A percentile compares a stretch with the other conserved stretches of the same genome.
These are phyloP conservation scores for Cephus nigrinus DNA, from an alignment of 2,888 invertebrate genomes.

Conservation along the genomic window DNA sequence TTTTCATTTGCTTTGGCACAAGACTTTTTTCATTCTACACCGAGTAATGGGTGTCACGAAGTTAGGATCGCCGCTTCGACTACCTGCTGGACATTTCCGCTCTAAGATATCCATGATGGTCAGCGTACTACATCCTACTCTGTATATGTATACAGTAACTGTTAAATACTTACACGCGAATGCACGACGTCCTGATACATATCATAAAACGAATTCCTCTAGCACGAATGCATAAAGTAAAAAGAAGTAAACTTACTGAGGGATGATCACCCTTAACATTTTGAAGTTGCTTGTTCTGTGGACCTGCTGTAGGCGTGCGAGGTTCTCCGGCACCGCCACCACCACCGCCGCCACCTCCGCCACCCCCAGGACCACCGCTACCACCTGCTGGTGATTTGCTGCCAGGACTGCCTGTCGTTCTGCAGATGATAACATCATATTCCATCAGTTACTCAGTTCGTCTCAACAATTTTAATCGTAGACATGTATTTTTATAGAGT, in stretches of 20 bases:
- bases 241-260: conserved; percentile 73
- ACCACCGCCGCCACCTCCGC: conserved; percentile 65
- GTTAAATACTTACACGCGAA: no score
- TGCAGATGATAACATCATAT: conserved; percentile 52
- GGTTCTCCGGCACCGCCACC: conserved; percentile 62
- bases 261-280: conserved; percentile 84
- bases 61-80: no score
- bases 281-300: conserved; percentile 80
- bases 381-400: conserved; percentile 81
- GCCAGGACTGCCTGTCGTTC: conserved; percentile 79
- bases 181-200: no score
- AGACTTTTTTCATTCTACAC: not conserved
- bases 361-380: conserved; percentile 67
- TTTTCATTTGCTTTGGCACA: not conserved
- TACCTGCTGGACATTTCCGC: no score
- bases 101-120: no score
- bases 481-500: no score
- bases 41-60: not conserved
- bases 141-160: no score
- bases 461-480: no score
- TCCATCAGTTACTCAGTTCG: not conserved
- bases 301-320: conserved; percentile 70
- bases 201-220: no score
- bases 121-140: no score
- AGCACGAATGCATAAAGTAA: not conserved